Evolutionary conservation across 2,113 vertebrate genomes (phyloP).

Genomic region (Monopterus albus): DNA sequence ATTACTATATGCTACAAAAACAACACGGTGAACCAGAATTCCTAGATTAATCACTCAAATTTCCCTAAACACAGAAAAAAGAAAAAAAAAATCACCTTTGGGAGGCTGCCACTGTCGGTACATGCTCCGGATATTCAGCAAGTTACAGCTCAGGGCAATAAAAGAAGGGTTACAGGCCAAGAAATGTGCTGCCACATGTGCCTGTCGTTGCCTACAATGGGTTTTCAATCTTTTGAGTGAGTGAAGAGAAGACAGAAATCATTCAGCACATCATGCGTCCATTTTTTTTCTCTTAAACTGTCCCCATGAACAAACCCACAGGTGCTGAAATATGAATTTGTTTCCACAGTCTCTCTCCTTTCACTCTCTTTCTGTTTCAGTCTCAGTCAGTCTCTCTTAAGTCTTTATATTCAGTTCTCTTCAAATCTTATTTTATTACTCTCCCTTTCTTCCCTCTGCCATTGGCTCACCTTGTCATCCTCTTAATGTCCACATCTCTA

Average conservation of each 20-base stretch:
- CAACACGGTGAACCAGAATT: neutral
- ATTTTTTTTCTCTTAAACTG: constrained; percentile 44
- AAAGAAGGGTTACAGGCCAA: constrained; percentile 64
- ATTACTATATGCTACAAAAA: neutral
- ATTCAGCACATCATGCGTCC: constrained; percentile 48
- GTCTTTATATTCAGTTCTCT: neutral
- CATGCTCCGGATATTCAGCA: constrained; percentile 66
- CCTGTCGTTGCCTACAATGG: constrained; percentile 58
- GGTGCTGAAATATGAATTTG: constrained; percentile 34
- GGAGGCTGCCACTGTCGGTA: constrained; percentile 33
- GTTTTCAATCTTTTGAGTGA: constrained; percentile 45
- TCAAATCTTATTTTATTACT: neutral
- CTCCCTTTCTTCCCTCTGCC: constrained; percentile 1
- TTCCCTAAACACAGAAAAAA: neutral
- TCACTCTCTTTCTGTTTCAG: constrained; percentile 19
- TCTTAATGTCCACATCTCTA: constrained; percentile 8
- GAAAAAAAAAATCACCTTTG: constrained; percentile 10
- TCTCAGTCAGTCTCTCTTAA: neutral
- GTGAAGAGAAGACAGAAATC: constrained; percentile 55
- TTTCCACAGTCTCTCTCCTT: constrained; percentile 19
- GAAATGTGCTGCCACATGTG: constrained; percentile 72
- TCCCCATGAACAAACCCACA: constrained; percentile 48
- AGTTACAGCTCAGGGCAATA: constrained; percentile 68
- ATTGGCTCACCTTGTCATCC: neutral
- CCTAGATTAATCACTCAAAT: neutral